Conservation (phyloP, 1,140 invertebrate species). For the Trichomalopsis sarcophagae region DNA sequence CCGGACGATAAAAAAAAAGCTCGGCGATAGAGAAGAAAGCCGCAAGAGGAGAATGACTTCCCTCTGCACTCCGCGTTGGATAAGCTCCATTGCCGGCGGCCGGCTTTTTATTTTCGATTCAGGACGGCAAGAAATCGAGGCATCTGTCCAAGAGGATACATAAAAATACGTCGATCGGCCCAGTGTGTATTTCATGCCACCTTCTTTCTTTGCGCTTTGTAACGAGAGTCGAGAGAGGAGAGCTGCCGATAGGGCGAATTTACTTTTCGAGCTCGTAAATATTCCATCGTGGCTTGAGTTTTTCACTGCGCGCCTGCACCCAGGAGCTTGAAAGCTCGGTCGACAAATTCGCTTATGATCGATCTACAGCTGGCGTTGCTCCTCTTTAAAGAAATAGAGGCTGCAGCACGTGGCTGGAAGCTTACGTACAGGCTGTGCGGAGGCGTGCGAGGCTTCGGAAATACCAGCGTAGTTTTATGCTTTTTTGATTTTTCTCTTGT, state of each 20-base stretch:
- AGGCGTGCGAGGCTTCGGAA: neutral
- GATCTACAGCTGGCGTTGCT: slow-evolving; percentile 16
- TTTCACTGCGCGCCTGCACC: neutral
- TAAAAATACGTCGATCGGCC: slow-evolving; percentile 37
- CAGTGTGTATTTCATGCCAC: slow-evolving; percentile 41
- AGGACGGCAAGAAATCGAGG: neutral
- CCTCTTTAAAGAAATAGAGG: slow-evolving; percentile 21
- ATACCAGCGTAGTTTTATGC: neutral
- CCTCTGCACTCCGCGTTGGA: neutral
- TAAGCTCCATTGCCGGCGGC: slow-evolving; percentile 11
- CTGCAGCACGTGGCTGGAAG: neutral
- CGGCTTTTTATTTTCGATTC: slow-evolving; percentile 42
- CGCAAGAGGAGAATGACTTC: neutral
- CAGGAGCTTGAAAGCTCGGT: neutral
- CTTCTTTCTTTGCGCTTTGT: neutral
- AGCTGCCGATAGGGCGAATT: slow-evolving; percentile 39
- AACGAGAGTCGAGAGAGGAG: neutral
- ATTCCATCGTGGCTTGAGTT: slow-evolving; percentile 30
- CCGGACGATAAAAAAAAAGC: neutral
- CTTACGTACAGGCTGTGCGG: neutral
- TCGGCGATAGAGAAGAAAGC: neutral
- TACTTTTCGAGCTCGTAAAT: slow-evolving; percentile 51
- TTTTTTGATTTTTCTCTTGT: neutral
- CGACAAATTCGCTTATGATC: slow-evolving; percentile 48
- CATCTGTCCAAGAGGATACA: slow-evolving; percentile 24